These are phyloP conservation scores for Lordiphosa clarofinis DNA, from an alignment of 1,140 invertebrate species.

Conservation along the genomic window DNA sequence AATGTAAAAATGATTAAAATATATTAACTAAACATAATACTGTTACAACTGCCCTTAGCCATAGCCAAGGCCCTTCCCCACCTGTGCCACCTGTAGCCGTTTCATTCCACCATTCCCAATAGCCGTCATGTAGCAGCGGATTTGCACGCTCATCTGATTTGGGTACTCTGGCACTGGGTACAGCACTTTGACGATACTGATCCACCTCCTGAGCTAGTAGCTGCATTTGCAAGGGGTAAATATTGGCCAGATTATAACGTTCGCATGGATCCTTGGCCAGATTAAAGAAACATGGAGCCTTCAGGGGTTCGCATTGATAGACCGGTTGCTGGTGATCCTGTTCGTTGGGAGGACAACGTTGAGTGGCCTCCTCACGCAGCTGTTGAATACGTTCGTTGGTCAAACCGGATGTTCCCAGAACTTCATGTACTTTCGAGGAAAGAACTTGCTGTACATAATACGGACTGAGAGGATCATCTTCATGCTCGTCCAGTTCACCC, in stretches of 20 bases:
- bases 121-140: constrained; percentile 46
- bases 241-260: constrained; percentile 84
- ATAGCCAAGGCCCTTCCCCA: constrained; percentile 2
- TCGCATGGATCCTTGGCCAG: constrained; percentile 89
- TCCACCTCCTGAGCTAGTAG: constrained; percentile 57
- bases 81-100: constrained; percentile 13
- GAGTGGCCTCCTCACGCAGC: constrained; percentile 80
- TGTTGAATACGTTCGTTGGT: constrained; percentile 59
- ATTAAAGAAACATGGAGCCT: constrained; percentile 87
- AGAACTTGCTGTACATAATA: constrained; percentile 51
- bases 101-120: constrained; percentile 69
- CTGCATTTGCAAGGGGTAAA: constrained; percentile 50
- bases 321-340: constrained; percentile 30
- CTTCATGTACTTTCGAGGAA: constrained; percentile 51
- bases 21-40: neutral
- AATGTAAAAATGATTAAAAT: neutral
- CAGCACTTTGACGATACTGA: constrained; percentile 29
- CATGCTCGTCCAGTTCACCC: constrained; percentile 27
- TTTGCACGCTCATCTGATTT: constrained; percentile 31
- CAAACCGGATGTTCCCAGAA: constrained; percentile 28
- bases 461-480: constrained; percentile 35
- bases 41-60: neutral
- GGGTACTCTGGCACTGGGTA: constrained; percentile 35
- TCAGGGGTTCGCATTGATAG: constrained; percentile 77
- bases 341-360: constrained; percentile 60